phyloP scores from a whole-genome alignment of 2,113 vertebrate genomes.

The Strix uralensis region DNA sequence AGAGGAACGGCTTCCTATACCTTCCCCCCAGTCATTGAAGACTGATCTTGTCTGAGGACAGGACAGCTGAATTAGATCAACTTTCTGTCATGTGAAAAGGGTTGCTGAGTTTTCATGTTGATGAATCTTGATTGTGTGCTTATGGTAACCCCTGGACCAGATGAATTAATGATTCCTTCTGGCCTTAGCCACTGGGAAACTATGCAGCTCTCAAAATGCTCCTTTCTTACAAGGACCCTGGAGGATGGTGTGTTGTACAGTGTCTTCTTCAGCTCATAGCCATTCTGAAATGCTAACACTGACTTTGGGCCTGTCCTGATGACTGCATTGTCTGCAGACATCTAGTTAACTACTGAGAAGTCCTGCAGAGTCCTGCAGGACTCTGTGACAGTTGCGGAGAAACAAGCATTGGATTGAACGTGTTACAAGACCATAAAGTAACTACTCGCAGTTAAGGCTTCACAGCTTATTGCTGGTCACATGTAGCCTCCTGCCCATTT shows the following conservation, averaged over 20 bases:
- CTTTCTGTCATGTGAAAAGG: not conserved
- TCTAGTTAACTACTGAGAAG: not conserved
- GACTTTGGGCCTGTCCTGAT: not conserved
- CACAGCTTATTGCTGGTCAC: not conserved
- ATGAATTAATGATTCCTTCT: not conserved
- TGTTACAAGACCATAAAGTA: not conserved
- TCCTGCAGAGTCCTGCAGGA: not conserved
- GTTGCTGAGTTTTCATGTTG: not conserved
- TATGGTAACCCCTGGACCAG: not conserved
- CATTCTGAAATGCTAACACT: not conserved
- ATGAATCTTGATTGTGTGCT: not conserved
- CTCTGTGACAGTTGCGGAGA: not conserved
- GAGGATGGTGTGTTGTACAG: not conserved
- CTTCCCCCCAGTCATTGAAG: not conserved
- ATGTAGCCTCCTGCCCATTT: not conserved
- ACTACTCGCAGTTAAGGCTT: not conserved
- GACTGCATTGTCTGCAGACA: not conserved
- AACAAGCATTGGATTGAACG: not conserved
- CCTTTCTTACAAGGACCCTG: not conserved
- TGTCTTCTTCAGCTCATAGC: not conserved
- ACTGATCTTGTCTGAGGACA: not conserved
- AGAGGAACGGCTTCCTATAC: not conserved
- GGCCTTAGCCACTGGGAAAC: not conserved
- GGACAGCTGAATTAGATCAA: not conserved
- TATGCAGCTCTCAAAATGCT: not conserved